Conservation (phyloP, 2,797 vertebrate genomes). For the Hyperoplus immaculatus region DNA sequence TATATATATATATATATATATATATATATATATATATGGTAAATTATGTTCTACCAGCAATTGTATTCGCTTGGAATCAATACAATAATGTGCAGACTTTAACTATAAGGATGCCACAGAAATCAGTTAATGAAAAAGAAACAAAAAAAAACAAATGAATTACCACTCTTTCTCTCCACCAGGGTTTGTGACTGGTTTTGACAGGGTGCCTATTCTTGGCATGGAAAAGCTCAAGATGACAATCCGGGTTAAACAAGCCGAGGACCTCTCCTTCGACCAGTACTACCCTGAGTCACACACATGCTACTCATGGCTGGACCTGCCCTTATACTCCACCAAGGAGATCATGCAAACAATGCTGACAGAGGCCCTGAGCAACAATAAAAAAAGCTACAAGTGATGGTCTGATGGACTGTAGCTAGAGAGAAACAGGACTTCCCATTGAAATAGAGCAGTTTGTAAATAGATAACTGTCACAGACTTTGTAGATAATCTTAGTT, state of each 20-base stretch:
- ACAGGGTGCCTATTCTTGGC: slow-evolving; percentile 71
- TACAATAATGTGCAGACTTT: not conserved
- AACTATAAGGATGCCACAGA: not conserved
- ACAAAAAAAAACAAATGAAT: not conserved
- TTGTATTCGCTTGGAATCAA: not conserved
- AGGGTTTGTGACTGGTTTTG: slow-evolving; percentile 84
- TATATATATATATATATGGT: no score
- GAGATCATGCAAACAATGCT: slow-evolving; percentile 35
- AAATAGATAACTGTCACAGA: no score
- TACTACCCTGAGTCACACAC: slow-evolving; percentile 23
- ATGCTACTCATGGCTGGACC: slow-evolving; percentile 1
- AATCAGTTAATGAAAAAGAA: not conserved
- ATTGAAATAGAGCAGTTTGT: no score
- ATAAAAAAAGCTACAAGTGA: not conserved
- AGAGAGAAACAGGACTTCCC: no score
- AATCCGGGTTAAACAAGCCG: slow-evolving; percentile 40
- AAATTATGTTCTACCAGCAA: not conserved
- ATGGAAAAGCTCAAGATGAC: slow-evolving; percentile 69
- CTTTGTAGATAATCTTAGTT: no score
- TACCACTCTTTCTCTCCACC: not conserved
- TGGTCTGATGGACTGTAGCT: not conserved
- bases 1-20: no score
- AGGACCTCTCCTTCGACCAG: not conserved
- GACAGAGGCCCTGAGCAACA: slow-evolving; percentile 27
- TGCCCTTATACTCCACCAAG: slow-evolving; percentile 32